Conservation (phyloP, 2,113 vertebrate genomes). For the Bos taurus region ARS-UCD2.0 NC_037337.1:95976001-95976500, state of each 20-base stretch:
- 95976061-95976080: background rate
- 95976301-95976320: background rate
- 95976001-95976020: background rate
- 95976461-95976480: background rate
- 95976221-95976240: background rate
- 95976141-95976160: background rate
- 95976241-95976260: background rate
- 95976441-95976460: background rate
- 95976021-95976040: background rate
- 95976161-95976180: fast-evolving
- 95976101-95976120: background rate
- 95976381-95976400: background rate
- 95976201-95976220: background rate
- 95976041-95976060: background rate
- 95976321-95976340: background rate
- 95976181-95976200: background rate
- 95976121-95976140: background rate
- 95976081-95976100: background rate
- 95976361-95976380: background rate
- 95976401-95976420: background rate
- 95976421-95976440: background rate
- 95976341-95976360: background rate
- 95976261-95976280: background rate
- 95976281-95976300: background rate
- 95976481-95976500: background rate